Percentiles rank a stretch among this genome's conserved stretches.
Conservation (phyloP, 2,113 vertebrate species). For the Xenopus borealis region DNA sequence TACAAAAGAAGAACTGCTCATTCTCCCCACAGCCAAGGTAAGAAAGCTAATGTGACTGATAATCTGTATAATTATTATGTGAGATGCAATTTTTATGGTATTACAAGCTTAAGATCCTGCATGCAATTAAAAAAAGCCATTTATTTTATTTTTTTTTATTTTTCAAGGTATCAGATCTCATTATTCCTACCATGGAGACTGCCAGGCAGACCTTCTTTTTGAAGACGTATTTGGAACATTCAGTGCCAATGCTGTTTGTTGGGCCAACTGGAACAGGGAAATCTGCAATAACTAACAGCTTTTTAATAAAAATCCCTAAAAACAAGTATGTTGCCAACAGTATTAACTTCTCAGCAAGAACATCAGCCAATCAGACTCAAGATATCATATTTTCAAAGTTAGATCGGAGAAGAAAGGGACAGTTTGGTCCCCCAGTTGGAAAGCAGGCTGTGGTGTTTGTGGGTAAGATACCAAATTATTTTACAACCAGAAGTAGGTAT, state of each 20-base stretch:
- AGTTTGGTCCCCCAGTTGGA: conserved; percentile 82
- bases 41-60: background rate
- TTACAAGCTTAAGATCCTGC: background rate
- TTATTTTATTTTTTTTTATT: background rate
- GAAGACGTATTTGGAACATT: conserved; percentile 73
- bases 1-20: conserved; percentile 70
- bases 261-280: conserved; percentile 95
- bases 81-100: background rate
- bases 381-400: conserved; percentile 91
- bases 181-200: conserved; percentile 87
- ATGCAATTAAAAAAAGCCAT: background rate
- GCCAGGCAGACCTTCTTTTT: conserved; percentile 87
- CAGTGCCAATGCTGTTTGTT: conserved; percentile 77
- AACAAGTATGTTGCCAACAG: conserved; percentile 74
- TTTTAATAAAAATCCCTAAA: conserved; percentile 80
- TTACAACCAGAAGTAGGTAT: too few species aligned
- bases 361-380: conserved; percentile 86
- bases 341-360: conserved; percentile 89
- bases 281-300: conserved; percentile 83
- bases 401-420: conserved; percentile 79
- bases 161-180: conserved; percentile 82
- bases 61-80: background rate
- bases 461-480: too few species aligned
- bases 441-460: conserved; percentile 86
- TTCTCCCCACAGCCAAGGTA: conserved; percentile 74